A percentile compares a stretch with the other conserved stretches of the same genome.
Evolutionary conservation across 2,888 invertebrate species (phyloP).

Genomic region (Dynastes grantii): DNA sequence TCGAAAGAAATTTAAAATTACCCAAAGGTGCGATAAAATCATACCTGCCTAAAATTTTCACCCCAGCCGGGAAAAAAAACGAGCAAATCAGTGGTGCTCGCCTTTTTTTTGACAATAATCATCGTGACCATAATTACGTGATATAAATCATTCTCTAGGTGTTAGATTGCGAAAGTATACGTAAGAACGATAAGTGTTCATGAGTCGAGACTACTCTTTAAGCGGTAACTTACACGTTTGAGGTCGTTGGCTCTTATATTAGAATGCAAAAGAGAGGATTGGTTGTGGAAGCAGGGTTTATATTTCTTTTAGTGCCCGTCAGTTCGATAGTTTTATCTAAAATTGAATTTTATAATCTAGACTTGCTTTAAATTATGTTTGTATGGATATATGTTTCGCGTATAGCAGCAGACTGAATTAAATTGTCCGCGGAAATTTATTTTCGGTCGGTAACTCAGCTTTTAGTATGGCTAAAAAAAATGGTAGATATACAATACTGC

Average conservation of each 20-base stretch:
- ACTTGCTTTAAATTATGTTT: neutral
- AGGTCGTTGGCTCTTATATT: too few species aligned
- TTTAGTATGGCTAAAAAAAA: too few species aligned
- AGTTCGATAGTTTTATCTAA: slow-evolving; percentile 23
- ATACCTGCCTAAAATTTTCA: neutral
- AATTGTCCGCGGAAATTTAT: too few species aligned
- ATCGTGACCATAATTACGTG: slow-evolving; percentile 32
- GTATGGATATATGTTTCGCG: too few species aligned
- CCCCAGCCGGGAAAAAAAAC: neutral
- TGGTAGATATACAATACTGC: too few species aligned
- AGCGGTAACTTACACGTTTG: slow-evolving; percentile 7
- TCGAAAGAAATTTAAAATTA: too few species aligned
- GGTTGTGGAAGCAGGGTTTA: too few species aligned
- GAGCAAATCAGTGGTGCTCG: slow-evolving; percentile 24
- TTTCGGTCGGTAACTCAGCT: too few species aligned
- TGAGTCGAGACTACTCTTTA: slow-evolving; percentile 9
- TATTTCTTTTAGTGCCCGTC: neutral
- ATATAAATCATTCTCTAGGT: slow-evolving; percentile 41
- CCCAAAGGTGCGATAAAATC: slow-evolving; percentile 17
- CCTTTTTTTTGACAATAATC: slow-evolving; percentile 32
- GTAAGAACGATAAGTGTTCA: slow-evolving; percentile 37
- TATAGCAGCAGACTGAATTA: too few species aligned
- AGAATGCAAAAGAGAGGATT: too few species aligned
- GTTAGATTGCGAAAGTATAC: slow-evolving; percentile 30
- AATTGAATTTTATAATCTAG: slow-evolving; percentile 25